Evolutionary conservation across 2,113 vertebrate genomes (phyloP).

Genomic region (Sinocyclocheilus grahami): DNA sequence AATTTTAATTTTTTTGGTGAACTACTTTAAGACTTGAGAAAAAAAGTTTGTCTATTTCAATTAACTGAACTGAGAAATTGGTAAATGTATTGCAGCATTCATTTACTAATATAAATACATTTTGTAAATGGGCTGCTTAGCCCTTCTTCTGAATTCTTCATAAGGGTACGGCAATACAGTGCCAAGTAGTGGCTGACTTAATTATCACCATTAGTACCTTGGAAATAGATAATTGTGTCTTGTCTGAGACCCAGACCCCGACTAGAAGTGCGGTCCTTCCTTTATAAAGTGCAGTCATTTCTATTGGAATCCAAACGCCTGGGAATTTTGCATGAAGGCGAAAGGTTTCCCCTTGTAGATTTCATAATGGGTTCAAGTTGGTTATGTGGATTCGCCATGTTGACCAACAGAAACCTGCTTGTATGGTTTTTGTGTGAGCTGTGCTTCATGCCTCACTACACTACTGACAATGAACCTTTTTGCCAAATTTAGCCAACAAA

Average conservation of each 20-base stretch:
- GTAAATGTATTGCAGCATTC: not conserved
- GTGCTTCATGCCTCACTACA: not conserved
- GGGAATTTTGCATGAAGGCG: not conserved
- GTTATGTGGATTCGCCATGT: not conserved
- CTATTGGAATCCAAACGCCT: not conserved
- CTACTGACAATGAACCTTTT: not conserved
- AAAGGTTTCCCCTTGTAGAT: not conserved
- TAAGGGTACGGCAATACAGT: not conserved
- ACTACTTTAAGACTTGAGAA: no score
- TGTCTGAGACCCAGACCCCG: not conserved
- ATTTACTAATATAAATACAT: not conserved
- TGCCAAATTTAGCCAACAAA: not conserved
- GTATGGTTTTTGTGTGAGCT: not conserved
- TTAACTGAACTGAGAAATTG: not conserved
- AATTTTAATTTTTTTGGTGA: not conserved
- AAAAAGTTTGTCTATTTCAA: not conserved
- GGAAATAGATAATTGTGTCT: not conserved
- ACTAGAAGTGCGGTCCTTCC: not conserved
- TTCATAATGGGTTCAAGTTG: not conserved
- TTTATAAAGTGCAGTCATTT: not conserved
- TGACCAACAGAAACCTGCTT: not conserved
- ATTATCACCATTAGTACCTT: not conserved
- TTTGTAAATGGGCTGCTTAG: not conserved
- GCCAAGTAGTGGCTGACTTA: not conserved
- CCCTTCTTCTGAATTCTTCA: not conserved